Conservation (phyloP, 2,113 vertebrate genomes). For the Cervus canadensis region DNA sequence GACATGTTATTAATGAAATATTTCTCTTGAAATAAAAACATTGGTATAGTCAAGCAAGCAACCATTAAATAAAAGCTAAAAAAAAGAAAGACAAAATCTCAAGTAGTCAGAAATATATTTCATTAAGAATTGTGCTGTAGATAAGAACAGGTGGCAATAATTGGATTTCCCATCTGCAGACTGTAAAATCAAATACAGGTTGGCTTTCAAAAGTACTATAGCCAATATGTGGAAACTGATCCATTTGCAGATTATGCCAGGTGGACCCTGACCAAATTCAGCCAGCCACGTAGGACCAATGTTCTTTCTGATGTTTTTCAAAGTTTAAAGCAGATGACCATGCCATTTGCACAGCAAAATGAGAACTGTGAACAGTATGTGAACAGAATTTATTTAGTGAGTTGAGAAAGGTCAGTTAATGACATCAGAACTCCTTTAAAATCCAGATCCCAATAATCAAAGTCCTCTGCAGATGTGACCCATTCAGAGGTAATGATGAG, state of each 20-base stretch:
- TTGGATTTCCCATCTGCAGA: conserved; percentile 61
- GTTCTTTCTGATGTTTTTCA: conserved; percentile 49
- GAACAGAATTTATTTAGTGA: conserved; percentile 46
- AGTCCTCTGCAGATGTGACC: conserved; percentile 7
- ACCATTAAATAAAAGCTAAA: not conserved
- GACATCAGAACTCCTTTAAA: conserved; percentile 22
- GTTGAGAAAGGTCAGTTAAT: not conserved
- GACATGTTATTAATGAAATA: not conserved
- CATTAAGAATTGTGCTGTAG: not conserved
- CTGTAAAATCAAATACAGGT: conserved; percentile 58
- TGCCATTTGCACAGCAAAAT: conserved; percentile 54
- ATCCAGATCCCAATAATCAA: not conserved
- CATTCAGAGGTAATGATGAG: conserved; percentile 11
- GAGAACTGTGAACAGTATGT: not conserved
- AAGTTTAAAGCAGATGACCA: conserved; percentile 56
- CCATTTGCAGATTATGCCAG: conserved; percentile 50
- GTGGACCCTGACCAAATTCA: conserved; percentile 60
- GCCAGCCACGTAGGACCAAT: conserved; percentile 35
- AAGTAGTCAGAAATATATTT: conserved; percentile 36
- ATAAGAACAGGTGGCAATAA: conserved; percentile 64
- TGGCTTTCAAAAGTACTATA: conserved; percentile 43
- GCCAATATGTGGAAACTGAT: conserved; percentile 40
- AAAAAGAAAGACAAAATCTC: not conserved
- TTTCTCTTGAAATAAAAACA: conserved; percentile 27
- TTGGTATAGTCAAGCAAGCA: not conserved